Conservation (phyloP, 2,888 invertebrate genomes). For the Dryococelus australis region DNA sequence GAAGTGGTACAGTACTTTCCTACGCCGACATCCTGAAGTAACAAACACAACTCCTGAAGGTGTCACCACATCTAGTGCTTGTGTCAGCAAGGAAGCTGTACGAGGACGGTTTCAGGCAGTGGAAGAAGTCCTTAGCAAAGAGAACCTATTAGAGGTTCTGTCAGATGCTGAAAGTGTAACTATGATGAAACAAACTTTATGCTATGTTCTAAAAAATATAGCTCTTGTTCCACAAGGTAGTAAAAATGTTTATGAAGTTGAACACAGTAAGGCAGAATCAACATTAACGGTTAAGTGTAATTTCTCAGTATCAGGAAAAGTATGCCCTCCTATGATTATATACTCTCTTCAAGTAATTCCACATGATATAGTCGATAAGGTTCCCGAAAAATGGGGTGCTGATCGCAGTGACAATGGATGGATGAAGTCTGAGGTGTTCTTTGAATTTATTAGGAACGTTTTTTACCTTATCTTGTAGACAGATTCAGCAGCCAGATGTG, state of each 20-base stretch:
- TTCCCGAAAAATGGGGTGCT: conserved; percentile 32
- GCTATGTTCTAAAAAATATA: conserved; percentile 52
- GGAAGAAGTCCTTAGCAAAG: neutral
- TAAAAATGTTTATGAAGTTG: conserved; percentile 55
- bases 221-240: conserved; percentile 46
- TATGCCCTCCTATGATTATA: conserved; percentile 33
- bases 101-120: neutral
- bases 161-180: conserved; percentile 53
- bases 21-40: conserved; percentile 31
- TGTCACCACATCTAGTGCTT: conserved; percentile 49
- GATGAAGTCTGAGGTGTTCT: conserved; percentile 26
- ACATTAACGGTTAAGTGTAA: conserved; percentile 23
- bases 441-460: conserved; percentile 19
- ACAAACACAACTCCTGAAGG: conserved; percentile 22
- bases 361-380: conserved; percentile 23
- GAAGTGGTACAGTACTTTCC: neutral
- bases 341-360: conserved; percentile 20
- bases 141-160: conserved; percentile 36
- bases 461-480: neutral
- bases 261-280: conserved; percentile 48
- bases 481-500: conserved; percentile 22
- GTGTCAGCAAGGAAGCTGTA: conserved; percentile 52
- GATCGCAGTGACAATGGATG: neutral
- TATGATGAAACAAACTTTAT: conserved; percentile 54
- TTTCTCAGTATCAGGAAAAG: conserved; percentile 24